phyloP scores from a whole-genome alignment of 2,888 invertebrate genomes.

The Platycheirus albimanus region DNA sequence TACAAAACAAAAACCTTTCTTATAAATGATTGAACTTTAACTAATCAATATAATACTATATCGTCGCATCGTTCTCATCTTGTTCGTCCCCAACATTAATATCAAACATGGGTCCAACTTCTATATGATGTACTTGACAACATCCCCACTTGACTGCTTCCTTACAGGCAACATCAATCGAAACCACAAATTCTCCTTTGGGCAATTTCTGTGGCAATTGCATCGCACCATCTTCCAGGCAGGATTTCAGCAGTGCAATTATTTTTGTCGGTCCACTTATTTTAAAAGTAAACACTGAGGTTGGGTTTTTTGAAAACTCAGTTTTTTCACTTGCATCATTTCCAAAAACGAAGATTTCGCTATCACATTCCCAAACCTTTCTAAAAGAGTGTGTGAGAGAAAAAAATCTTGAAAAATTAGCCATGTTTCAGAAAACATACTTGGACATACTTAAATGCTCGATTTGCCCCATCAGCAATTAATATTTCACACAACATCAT shows the following conservation, averaged over 20 bases:
- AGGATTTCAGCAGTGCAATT: conserved; percentile 75
- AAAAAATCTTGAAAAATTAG: neutral
- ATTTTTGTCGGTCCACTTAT: conserved; percentile 76
- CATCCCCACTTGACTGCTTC: conserved; percentile 78
- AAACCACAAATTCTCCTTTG: conserved; percentile 76
- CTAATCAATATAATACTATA: too few relatives aligned
- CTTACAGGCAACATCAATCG: conserved; percentile 76
- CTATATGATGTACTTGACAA: conserved; percentile 76
- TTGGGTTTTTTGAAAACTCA: conserved; percentile 73
- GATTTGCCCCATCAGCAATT: conserved; percentile 75
- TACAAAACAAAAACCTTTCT: too few relatives aligned
- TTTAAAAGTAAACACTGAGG: conserved; percentile 76
- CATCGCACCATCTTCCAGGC: conserved; percentile 71
- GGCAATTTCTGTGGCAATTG: conserved; percentile 75
- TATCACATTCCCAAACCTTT: conserved; percentile 76
- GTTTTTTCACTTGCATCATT: conserved; percentile 70
- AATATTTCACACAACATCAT: conserved; percentile 77
- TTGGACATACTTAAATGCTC: conserved; percentile 76
- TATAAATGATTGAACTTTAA: too few relatives aligned
- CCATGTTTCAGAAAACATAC: neutral
- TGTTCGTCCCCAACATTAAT: neutral
- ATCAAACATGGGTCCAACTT: conserved; percentile 75
- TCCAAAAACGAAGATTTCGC: conserved; percentile 77
- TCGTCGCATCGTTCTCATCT: neutral
- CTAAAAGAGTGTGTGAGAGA: conserved; percentile 56